Percentiles rank a stretch among this genome's conserved stretches.
phyloP scores from a whole-genome alignment of 2,888 invertebrate genomes.

The Phlogophora meticulosa region DNA sequence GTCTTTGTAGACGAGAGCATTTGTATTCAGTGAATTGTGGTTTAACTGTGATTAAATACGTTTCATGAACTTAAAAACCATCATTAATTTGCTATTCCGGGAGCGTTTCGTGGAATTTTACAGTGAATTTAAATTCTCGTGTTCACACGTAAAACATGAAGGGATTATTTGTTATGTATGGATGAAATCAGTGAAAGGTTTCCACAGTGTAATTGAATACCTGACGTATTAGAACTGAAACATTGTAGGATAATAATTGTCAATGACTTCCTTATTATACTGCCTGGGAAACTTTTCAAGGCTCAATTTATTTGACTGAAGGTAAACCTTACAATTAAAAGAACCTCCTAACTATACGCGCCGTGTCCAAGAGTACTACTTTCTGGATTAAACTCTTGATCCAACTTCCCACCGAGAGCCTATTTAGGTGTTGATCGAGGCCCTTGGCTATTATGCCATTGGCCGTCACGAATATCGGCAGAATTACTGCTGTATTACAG shows the following conservation, averaged over 20 bases:
- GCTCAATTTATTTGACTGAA: no score
- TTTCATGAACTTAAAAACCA: slow-evolving; percentile 7
- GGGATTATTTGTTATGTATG: slow-evolving; percentile 7
- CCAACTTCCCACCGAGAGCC: no score
- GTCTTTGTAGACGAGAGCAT: neutral
- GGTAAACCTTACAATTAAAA: no score
- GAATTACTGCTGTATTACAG: no score
- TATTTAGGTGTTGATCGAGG: no score
- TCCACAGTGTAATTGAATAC: slow-evolving; percentile 12
- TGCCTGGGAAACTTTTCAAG: neutral
- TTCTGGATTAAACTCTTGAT: no score
- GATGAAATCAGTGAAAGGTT: slow-evolving; percentile 15
- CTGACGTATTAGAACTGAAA: slow-evolving; percentile 9
- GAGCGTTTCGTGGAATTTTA: slow-evolving; percentile 2
- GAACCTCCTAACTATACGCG: no score
- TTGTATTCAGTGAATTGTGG: neutral
- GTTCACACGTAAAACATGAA: slow-evolving; percentile 24
- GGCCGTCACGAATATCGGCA: no score
- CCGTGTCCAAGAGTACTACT: no score
- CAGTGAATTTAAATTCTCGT: slow-evolving; percentile 7
- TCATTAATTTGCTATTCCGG: neutral
- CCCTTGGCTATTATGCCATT: no score
- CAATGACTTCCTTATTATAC: slow-evolving; percentile 17
- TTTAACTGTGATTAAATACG: slow-evolving; percentile 1
- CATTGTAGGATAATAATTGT: slow-evolving; percentile 15